Evolutionary conservation across 2,113 vertebrate species (phyloP).

Genomic region (Thalassarche chlororhynchos): DNA sequence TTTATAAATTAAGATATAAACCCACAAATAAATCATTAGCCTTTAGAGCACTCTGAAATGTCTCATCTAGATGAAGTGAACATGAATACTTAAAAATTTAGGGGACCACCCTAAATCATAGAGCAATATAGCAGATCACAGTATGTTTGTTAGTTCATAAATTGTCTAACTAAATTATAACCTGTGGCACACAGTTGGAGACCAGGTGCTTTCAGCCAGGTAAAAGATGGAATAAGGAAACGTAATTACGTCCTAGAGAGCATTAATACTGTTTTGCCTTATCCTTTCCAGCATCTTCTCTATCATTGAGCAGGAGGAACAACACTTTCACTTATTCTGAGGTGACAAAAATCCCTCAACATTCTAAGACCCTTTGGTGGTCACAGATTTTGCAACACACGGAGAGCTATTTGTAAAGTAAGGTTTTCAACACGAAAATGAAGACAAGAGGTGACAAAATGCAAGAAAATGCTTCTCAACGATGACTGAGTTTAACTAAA

Average conservation of each 20-base stretch:
- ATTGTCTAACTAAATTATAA: not conserved
- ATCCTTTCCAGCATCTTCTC: not conserved
- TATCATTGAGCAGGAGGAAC: not conserved
- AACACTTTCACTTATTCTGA: not conserved
- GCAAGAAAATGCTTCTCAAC: not conserved
- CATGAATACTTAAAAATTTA: not conserved
- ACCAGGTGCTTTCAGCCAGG: not conserved
- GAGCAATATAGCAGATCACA: not conserved
- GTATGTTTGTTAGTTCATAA: not conserved
- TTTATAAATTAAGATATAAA: not conserved
- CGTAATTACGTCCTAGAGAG: not conserved
- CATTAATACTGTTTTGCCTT: not conserved
- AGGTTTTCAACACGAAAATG: not conserved
- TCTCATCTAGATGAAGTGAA: not conserved
- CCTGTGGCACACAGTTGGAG: not conserved
- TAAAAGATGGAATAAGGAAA: not conserved
- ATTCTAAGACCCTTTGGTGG: not conserved
- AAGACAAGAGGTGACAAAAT: not conserved
- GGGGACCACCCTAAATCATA: not conserved
- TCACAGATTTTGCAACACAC: not conserved
- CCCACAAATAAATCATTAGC: not conserved
- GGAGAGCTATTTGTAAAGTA: not conserved
- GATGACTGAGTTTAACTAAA: not conserved
- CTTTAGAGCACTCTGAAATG: not conserved
- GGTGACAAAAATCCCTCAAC: not conserved